Base-by-base conservation (phyloP, 2,797 vertebrate genomes). In the Pogoniulus pusillus region DNA sequence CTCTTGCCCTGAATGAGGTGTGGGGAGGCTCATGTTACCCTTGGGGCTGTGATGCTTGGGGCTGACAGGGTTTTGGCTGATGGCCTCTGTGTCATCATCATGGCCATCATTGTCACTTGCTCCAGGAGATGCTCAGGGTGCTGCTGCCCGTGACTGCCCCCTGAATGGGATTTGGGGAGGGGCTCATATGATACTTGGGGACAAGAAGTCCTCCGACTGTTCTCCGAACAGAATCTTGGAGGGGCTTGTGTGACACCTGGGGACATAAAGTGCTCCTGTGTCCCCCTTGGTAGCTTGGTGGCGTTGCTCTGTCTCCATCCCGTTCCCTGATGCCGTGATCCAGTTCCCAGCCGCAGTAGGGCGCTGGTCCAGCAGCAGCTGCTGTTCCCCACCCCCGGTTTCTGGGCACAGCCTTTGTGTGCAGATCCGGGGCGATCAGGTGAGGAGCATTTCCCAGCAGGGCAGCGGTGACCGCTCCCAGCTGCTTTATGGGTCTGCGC, bases 291-390 rank as follows among this genome's bases (percentile, higher is more conserved):
- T 63, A 69, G 8, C 30, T 79, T 17, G 20, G 43, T 5, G 1
- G 6, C 0, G 0, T 55, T 49, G 15, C 17, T 10, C 7, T 17
- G 3, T 34, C 64, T 32, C 34, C 53, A 12, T 32, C 53, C 70
- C 41, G 10, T 43, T 81, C 63, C 22, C 45, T 11, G 14, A 22
- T 32, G 51, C 37, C 6, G 0, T 16, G 54, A 43, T 69, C 78
- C 41, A 5, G 1, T 35, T 88, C 12, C 9, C 0, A 0, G 11
- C 12, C 27, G 43, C 0, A 2, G 15, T 8, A 39, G 1, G 11
- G 68, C 59, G 2, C 30, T 45, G 0, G 3, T 10, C 51, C 26
- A 19, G n/a, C 1, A 47, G 57, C 71, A 86, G 62, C 87, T 77
- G 90, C 47, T 34, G 34, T 18, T 16, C n/a, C 53, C 23, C 18